Conservation (phyloP, 2,113 vertebrate genomes). For the Anoplopoma fimbria region DNA sequence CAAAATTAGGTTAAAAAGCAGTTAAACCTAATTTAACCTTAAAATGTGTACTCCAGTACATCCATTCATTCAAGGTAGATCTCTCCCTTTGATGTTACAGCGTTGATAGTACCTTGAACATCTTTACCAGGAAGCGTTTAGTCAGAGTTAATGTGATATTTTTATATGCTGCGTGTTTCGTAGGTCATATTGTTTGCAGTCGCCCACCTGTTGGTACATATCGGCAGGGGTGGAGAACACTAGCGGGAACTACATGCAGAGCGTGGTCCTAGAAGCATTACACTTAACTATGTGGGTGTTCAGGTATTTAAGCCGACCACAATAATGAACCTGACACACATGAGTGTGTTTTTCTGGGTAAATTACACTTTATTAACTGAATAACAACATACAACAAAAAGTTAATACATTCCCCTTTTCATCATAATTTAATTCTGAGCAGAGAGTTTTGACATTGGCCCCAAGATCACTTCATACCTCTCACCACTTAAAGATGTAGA, state of each 20-base stretch:
- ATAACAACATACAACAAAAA: not conserved
- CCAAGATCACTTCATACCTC: not conserved
- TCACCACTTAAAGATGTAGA: conserved; percentile 9
- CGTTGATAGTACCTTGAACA: conserved; percentile 39
- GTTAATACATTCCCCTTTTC: not conserved
- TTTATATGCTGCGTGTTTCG: conserved; percentile 56
- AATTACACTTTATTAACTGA: not conserved
- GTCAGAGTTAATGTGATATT: conserved; percentile 46
- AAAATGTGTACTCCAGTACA: not conserved
- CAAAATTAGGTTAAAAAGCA: not conserved
- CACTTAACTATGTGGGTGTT: not conserved
- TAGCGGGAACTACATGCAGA: conserved; percentile 1
- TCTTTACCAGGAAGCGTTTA: conserved; percentile 57
- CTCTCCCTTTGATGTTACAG: not conserved
- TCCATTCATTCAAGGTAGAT: not conserved
- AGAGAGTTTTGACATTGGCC: not conserved
- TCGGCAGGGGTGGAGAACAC: conserved; percentile 13
- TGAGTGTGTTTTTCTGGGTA: not conserved
- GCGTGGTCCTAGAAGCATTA: not conserved
- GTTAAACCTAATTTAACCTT: not conserved
- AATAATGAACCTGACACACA: not conserved
- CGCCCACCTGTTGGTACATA: conserved; percentile 63
- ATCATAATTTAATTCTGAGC: not conserved
- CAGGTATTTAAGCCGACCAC: not conserved
- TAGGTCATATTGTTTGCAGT: conserved; percentile 56